Evolutionary conservation across 2,888 invertebrate genomes (phyloP).

Genomic region (Trissolcus japonicus): DNA sequence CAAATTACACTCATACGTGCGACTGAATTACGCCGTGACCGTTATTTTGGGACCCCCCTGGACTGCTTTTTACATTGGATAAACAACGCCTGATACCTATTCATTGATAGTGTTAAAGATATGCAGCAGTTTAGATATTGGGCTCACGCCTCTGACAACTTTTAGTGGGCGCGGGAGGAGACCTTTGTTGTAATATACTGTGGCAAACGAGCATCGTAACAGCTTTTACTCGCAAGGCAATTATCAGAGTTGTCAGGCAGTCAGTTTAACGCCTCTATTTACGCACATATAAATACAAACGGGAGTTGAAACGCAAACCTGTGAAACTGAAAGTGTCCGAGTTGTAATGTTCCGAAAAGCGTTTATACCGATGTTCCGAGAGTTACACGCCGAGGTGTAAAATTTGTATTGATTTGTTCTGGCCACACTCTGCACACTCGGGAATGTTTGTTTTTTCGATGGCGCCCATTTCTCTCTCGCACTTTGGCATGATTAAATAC

Average conservation of each 20-base stretch:
- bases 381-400: constrained; percentile 65
- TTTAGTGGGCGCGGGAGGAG: constrained; percentile 53
- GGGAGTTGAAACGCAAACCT: constrained; percentile 61
- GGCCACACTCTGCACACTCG: constrained; percentile 42
- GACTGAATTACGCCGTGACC: constrained; percentile 14
- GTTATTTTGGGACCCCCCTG: no score
- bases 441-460: constrained; percentile 25
- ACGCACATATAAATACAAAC: constrained; percentile 68
- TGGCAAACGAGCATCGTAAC: constrained; percentile 69
- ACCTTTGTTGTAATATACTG: constrained; percentile 62
- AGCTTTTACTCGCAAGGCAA: constrained; percentile 71
- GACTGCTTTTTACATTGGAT: no score
- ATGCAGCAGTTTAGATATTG: constrained; percentile 36
- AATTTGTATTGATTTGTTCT: constrained; percentile 61
- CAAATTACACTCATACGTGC: constrained; percentile 36
- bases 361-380: constrained; percentile 40
- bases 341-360: constrained; percentile 52
- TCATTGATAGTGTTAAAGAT: constrained; percentile 30
- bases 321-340: constrained; percentile 60
- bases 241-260: constrained; percentile 73
- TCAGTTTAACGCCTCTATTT: constrained; percentile 72
- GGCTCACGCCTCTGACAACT: constrained; percentile 61
- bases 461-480: constrained; percentile 13
- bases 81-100: constrained; percentile 12
- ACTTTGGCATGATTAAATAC: constrained; percentile 35